Conservation (phyloP, 2,113 vertebrate species). For the Notothenia rossii region DNA sequence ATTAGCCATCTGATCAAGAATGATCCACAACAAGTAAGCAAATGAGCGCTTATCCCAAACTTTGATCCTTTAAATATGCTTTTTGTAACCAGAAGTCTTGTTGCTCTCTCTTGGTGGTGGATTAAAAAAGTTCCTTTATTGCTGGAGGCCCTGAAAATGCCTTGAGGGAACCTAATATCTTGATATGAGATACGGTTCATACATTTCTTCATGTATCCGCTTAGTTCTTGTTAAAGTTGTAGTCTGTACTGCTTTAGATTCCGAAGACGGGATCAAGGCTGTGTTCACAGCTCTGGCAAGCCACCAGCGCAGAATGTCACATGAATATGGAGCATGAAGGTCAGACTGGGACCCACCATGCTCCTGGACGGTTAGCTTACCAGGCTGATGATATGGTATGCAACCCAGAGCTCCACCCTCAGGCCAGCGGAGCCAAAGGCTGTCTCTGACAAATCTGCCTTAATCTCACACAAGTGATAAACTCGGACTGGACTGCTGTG, state of each 20-base stretch:
- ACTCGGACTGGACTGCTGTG: slow-evolving; percentile 45
- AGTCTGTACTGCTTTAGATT: slow-evolving; percentile 54
- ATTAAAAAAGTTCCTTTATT: neutral
- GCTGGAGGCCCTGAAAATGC: slow-evolving; percentile 1
- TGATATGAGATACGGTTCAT: slow-evolving; percentile 5
- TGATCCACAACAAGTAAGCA: no score
- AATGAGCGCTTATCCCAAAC: neutral
- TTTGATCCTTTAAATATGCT: neutral
- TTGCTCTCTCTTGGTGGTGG: neutral
- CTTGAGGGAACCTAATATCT: neutral
- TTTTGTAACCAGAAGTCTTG: neutral
- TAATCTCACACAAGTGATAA: slow-evolving; percentile 60
- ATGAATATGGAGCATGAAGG: slow-evolving; percentile 72
- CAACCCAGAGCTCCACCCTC: slow-evolving; percentile 45
- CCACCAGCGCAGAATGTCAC: slow-evolving; percentile 67
- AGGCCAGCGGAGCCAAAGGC: slow-evolving; percentile 39
- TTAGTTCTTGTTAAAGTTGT: slow-evolving; percentile 4
- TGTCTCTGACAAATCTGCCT: slow-evolving; percentile 63
- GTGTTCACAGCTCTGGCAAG: slow-evolving; percentile 49
- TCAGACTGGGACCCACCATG: slow-evolving; percentile 49
- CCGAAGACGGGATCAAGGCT: slow-evolving; percentile 40
- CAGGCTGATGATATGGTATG: slow-evolving; percentile 53
- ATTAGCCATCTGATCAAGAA: no score
- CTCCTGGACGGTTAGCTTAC: slow-evolving; percentile 46
- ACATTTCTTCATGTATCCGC: slow-evolving; percentile 1